Conservation (phyloP, 2,888 invertebrate genomes). For the Xestia c-nigrum region DNA sequence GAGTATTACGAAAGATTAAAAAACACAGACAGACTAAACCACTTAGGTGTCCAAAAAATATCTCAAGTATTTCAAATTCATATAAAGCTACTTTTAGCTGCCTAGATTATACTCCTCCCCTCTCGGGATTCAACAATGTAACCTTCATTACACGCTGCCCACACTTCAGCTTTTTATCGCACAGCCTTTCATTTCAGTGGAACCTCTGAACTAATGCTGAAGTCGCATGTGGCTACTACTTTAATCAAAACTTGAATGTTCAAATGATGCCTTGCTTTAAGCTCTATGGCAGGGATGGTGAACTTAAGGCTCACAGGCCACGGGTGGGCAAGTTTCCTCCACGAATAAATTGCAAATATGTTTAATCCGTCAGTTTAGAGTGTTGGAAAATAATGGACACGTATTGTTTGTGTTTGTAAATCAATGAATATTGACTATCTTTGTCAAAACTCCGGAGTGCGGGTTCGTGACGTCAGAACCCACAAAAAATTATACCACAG, state of each 20-base stretch:
- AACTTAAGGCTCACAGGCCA: neutral
- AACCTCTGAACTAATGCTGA: conserved; percentile 4
- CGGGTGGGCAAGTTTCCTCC: too few species aligned
- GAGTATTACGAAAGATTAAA: neutral
- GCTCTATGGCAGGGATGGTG: conserved; percentile 1
- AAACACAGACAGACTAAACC: neutral
- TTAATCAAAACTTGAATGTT: conserved; percentile 32
- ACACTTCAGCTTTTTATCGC: conserved; percentile 24
- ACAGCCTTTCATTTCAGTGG: neutral
- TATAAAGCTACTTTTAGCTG: conserved; percentile 1
- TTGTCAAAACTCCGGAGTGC: too few species aligned
- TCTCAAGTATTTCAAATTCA: conserved; percentile 16
- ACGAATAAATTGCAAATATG: too few species aligned
- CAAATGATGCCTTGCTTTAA: conserved; percentile 5
- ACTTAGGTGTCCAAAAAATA: conserved; percentile 5
- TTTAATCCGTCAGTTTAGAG: too few species aligned
- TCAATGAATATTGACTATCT: too few species aligned
- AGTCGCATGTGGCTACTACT: conserved; percentile 12
- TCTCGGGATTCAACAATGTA: conserved; percentile 3
- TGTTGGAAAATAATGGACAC: too few species aligned
- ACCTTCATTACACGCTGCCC: conserved; percentile 19
- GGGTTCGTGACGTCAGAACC: too few species aligned
- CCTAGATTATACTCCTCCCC: conserved; percentile 3
- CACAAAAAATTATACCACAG: too few species aligned
- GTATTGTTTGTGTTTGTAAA: too few species aligned